Conservation (phyloP, 2,113 vertebrate genomes). For the Neodontobutis hainanensis region DNA sequence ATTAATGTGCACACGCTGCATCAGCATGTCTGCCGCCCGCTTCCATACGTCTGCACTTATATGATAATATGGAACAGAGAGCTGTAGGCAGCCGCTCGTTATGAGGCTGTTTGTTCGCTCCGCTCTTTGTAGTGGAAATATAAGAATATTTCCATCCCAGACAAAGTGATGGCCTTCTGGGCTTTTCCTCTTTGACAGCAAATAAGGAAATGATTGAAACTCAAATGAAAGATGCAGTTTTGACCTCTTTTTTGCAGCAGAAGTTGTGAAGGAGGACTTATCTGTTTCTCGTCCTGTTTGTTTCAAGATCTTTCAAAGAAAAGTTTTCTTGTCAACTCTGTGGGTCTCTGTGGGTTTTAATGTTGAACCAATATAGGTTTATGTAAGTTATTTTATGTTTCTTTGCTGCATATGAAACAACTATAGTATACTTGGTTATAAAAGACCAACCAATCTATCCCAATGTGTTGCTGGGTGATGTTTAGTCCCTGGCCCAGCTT, state of each 20-base stretch:
- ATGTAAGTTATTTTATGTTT: not conserved
- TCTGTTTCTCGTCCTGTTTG: slow-evolving; percentile 14
- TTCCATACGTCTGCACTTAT: slow-evolving; percentile 46
- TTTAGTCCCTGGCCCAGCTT: not conserved
- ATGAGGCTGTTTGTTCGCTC: slow-evolving; percentile 47
- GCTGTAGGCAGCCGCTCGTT: slow-evolving; percentile 40
- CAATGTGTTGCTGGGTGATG: not conserved
- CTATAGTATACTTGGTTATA: not conserved
- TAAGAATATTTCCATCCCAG: slow-evolving; percentile 36
- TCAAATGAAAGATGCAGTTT: slow-evolving; percentile 29
- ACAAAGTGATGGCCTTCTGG: slow-evolving; percentile 15
- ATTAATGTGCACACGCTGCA: slow-evolving; percentile 72
- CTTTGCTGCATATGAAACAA: too few species aligned
- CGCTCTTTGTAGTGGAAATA: slow-evolving; percentile 63
- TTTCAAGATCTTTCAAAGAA: slow-evolving; percentile 18
- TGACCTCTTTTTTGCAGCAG: slow-evolving; percentile 6
- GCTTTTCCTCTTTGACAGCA: slow-evolving; percentile 18
- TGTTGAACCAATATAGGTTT: not conserved
- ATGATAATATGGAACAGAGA: slow-evolving; percentile 48
- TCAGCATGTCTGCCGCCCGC: slow-evolving; percentile 58
- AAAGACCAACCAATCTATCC: not conserved
- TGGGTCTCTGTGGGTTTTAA: not conserved
- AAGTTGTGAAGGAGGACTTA: slow-evolving; percentile 4
- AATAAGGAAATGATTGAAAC: slow-evolving; percentile 33
- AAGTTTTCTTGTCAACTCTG: slow-evolving; percentile 11